These are phyloP conservation scores for Microplitis manilae DNA, from an alignment of 2,888 invertebrate genomes.

Conservation along the genomic window DNA sequence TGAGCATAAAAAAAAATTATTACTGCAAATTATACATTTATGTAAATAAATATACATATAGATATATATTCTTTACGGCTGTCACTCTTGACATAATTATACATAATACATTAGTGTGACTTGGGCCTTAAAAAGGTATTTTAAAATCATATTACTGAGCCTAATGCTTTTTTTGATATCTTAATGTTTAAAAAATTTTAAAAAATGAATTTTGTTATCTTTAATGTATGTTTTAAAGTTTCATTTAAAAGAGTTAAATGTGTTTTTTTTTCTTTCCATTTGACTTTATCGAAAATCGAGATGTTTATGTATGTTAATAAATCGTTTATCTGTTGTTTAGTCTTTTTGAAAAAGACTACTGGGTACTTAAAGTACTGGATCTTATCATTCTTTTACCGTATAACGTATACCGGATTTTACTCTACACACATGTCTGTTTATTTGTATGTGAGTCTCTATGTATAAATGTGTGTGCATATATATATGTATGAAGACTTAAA, in stretches of 20 bases:
- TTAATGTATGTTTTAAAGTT: no score
- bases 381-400: neutral
- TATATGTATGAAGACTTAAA: neutral
- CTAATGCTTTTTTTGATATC: neutral
- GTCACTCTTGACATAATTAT: neutral
- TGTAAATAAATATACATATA: neutral
- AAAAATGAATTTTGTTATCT: neutral
- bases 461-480: neutral
- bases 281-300: neutral
- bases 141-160: neutral
- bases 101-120: neutral
- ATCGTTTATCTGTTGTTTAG: constrained; percentile 1
- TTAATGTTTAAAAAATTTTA: neutral
- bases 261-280: neutral
- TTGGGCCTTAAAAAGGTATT: neutral
- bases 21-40: no score
- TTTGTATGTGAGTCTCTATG: no score
- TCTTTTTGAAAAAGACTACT: neutral
- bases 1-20: no score
- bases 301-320: neutral
- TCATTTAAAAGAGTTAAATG: neutral
- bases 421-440: neutral
- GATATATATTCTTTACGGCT: neutral
- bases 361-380: neutral
- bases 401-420: neutral